Evolutionary conservation across 2,113 vertebrate genomes (phyloP), one percentile per base, ranked within the genome.

Genomic region (Lutjanus erythropterus): DNA sequence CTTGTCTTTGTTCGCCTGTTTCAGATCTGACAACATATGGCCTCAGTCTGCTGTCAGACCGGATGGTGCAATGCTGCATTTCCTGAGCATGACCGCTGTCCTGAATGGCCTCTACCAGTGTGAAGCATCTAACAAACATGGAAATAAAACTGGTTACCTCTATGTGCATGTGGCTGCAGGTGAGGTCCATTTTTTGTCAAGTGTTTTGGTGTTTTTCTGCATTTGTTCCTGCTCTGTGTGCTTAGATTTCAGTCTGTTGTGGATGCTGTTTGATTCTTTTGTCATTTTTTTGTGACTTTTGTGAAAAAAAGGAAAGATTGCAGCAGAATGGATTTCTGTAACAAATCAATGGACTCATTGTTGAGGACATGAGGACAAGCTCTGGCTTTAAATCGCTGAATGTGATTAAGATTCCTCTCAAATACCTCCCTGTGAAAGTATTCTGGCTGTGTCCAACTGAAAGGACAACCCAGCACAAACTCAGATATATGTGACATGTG

Each of bases 61-160:
- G 1, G 47, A 86, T 0, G 87, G 47, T n/a, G 37, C 60, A 76
- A 61, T 2, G 0, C 56, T 93, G 2, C 16, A 42, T 11, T 71
- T 93, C 25, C 0, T 29, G 15, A 75, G 7, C 5, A 31, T 14
- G 6, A 53, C 41, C 1, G 5, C 46, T 25, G 53, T 85, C 6
- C 46, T 91, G 19, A 85, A 49, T 39, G 93, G 91, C 29, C 7
- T 91, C 7, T 93, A 92, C 44, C 25, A 73, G 25, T 94, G 94
- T 72, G 50, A 86, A 14, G 90, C 88, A 9, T 29, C 35, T 0
- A 93, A 93, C 39, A 0, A 0, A 0, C 46, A 84, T 5, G 92
- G 91, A 50, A 69, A 1, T 0, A 46, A 6, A 18, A 1, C 0
- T 2, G 14, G 11, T 1, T 1, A 19, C 1, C 25, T 91, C 2